phyloP scores from a whole-genome alignment of 2,113 vertebrate species.

The Oceanites oceanicus region DNA sequence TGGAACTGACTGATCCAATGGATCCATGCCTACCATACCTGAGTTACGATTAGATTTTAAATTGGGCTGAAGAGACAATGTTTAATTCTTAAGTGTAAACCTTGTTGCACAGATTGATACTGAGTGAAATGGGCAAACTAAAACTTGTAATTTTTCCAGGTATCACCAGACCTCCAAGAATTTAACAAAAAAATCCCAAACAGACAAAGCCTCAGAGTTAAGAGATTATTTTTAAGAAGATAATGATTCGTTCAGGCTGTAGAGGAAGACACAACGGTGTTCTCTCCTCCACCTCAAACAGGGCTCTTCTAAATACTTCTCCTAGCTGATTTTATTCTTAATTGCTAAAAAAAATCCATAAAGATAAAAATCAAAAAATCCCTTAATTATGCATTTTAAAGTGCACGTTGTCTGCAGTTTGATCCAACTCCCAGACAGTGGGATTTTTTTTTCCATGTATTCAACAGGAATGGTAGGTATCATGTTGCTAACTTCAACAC shows the following conservation, averaged over 20 bases:
- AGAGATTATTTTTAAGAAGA: not conserved
- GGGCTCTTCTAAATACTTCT: not conserved
- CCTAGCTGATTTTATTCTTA: not conserved
- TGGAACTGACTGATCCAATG: not conserved
- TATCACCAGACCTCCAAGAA: not conserved
- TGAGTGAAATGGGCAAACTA: not conserved
- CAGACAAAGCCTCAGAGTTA: not conserved
- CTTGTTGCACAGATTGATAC: not conserved
- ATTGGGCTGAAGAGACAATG: not conserved
- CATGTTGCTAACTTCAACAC: constrained; percentile 3
- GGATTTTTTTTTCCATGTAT: not conserved
- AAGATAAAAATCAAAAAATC: not conserved
- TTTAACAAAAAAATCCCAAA: not conserved
- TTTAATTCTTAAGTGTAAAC: not conserved
- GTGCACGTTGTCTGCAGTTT: not conserved
- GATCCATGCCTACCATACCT: not conserved
- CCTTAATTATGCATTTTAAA: constrained; percentile 21
- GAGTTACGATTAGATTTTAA: not conserved
- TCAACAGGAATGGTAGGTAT: constrained; percentile 3
- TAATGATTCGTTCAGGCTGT: not conserved
- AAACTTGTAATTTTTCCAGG: not conserved
- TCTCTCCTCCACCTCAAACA: not conserved
- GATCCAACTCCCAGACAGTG: constrained; percentile 2
- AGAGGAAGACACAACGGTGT: not conserved
- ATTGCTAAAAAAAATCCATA: not conserved